Base-by-base conservation (phyloP, 2,888 invertebrate species). In the Melanotus villosus region DNA sequence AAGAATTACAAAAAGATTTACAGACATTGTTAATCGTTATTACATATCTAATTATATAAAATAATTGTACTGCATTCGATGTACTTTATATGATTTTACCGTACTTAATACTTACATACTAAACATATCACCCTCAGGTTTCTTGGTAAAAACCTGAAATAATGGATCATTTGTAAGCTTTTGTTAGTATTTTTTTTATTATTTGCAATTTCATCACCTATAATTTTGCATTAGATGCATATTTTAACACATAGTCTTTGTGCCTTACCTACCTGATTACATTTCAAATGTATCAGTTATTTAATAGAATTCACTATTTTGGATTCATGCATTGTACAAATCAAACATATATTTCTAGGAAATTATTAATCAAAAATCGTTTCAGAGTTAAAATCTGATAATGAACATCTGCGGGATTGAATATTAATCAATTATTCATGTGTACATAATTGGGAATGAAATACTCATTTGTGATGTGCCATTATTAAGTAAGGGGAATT, bases 381-480 rank as follows among this genome's bases (percentile, higher is more conserved):
- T 47, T 47, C 47, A 47, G 23, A 9, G 12, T 47, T 12, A 47
- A 47, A 47, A 12, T 23, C 19, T 47, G 9, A 21, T 47, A 26
- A 26, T 12, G 47, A 47, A 47, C 47, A 47, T 23, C 23, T 26
- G n/a, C 12, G 19, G 47, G 26, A 47, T 47, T 23, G 23, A 47
- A 47, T 47, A 23, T 47, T 47, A 2, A 23, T 21, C 9, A 19
- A 6, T 43, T 3, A 21, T 47, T 47, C 9, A 47, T 12, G 5
- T 47, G 16, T 43, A 21, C n/a, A 21, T 47, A 3, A 47, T 23
- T 47, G 47, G 32, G 16, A 52, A 7, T 16, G 14, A 50, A 50
- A 0, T 14, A 30, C 26, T 10, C 26, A 32, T 10, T 18, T 2
- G 14, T 52, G 18, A 52, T 52, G 52, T 52, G 19, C 19, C 52